Evolutionary conservation across 2,797 vertebrate genomes (phyloP).

Genomic region (Microctenopoma steveboyesi): DNA sequence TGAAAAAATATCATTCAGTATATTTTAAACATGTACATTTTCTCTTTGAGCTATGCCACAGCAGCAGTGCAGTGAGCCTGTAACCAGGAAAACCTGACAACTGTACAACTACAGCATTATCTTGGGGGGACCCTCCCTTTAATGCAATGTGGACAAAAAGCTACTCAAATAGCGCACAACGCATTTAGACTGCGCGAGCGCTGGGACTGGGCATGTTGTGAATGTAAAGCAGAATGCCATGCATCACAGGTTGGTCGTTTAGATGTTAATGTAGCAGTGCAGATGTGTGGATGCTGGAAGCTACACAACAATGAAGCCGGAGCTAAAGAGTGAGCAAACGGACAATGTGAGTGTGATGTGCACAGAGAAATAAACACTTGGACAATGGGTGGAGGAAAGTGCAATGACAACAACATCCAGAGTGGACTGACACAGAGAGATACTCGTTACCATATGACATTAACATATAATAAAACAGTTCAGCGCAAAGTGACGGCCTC

Average conservation of each 20-base stretch:
- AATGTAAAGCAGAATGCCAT: slow-evolving; percentile 74
- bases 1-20: background rate
- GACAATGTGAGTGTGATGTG: slow-evolving; percentile 59
- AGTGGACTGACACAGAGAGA: slow-evolving; percentile 25
- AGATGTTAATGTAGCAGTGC: slow-evolving; percentile 53
- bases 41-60: background rate
- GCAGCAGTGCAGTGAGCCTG: background rate
- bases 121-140: slow-evolving; percentile 70
- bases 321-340: slow-evolving; percentile 53
- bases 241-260: slow-evolving; percentile 70
- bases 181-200: slow-evolving; percentile 4
- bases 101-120: background rate
- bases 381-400: slow-evolving; percentile 64
- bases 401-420: slow-evolving; percentile 55
- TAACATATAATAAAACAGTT: slow-evolving; percentile 20
- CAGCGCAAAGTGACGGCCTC: slow-evolving; percentile 29
- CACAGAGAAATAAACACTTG: slow-evolving; percentile 60
- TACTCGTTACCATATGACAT: slow-evolving; percentile 5
- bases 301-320: slow-evolving; percentile 50
- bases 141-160: slow-evolving; percentile 44
- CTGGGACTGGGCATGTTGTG: slow-evolving; percentile 55
- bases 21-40: background rate
- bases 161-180: slow-evolving; percentile 7
- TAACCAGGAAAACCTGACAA: background rate
- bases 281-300: slow-evolving; percentile 55